Conservation (phyloP, 2,888 invertebrate genomes). For the Cistogaster globosa region DNA sequence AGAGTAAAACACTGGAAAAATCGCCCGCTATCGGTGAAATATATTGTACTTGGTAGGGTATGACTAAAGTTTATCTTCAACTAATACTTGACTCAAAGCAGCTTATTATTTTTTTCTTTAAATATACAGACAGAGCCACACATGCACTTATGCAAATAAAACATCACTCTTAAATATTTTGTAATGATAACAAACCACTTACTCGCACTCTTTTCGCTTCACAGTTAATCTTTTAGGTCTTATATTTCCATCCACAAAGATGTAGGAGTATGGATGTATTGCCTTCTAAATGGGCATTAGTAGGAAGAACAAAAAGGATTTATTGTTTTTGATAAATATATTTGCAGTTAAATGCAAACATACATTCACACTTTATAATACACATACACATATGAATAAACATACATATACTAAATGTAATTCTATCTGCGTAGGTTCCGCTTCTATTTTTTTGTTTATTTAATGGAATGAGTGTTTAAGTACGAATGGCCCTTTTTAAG, state of each 20-base stretch:
- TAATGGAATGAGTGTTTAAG: conserved; percentile 39
- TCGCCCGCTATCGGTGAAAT: neutral
- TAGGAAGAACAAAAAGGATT: conserved; percentile 58
- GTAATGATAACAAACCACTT: conserved; percentile 62
- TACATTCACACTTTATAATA: no score
- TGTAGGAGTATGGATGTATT: conserved; percentile 58
- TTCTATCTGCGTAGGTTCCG: conserved; percentile 54
- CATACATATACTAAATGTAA: neutral
- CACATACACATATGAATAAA: neutral
- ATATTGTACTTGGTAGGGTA: neutral
- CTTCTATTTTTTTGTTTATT: conserved; percentile 42
- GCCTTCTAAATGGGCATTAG: conserved; percentile 39
- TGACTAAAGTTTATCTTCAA: conserved; percentile 20
- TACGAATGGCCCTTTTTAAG: conserved; percentile 19
- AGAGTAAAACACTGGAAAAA: no score
- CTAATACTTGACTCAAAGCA: conserved; percentile 43
- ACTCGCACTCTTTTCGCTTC: conserved; percentile 41
- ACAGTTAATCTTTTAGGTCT: conserved; percentile 16
- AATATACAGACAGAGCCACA: neutral
- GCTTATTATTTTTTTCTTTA: conserved; percentile 13
- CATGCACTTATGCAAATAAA: conserved; percentile 30
- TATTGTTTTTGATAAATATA: conserved; percentile 51
- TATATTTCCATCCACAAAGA: conserved; percentile 18
- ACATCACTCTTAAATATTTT: conserved; percentile 49
- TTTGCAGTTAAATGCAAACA: neutral